These are phyloP conservation scores for Saiga tatarica DNA, from an alignment of 2,113 vertebrate genomes.

Conservation along the genomic window DNA sequence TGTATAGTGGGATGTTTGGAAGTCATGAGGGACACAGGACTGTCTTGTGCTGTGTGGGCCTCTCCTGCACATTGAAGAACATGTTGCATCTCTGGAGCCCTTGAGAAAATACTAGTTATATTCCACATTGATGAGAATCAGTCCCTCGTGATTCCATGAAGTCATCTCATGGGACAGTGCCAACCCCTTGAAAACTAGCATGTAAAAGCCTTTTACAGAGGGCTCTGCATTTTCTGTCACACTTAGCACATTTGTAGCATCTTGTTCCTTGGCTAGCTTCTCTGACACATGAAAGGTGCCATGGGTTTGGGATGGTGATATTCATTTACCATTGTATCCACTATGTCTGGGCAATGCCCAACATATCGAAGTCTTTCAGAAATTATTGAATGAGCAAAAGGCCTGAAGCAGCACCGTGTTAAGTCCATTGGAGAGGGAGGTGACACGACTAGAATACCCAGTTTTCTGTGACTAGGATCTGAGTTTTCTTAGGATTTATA, in stretches of 20 bases:
- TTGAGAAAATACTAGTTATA: neutral
- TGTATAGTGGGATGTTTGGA: slow-evolving; percentile 22
- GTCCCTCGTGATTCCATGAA: neutral
- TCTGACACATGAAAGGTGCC: neutral
- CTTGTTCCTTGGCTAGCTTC: neutral
- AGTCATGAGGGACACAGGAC: neutral
- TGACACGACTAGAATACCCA: neutral
- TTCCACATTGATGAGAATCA: neutral
- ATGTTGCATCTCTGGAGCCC: neutral
- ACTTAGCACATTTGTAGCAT: neutral
- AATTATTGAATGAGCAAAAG: neutral
- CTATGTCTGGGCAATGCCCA: neutral
- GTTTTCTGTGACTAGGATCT: neutral
- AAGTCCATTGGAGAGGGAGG: neutral
- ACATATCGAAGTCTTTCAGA: neutral
- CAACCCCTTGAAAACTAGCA: neutral
- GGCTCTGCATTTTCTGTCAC: neutral
- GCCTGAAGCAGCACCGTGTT: neutral
- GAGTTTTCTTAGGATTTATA: neutral
- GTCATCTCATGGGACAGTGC: neutral
- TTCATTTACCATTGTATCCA: neutral
- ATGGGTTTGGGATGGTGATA: neutral
- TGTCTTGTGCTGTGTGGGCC: neutral
- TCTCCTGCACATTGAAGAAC: neutral
- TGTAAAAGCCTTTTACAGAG: neutral